Evolutionary conservation across 2,797 vertebrate genomes (phyloP), one percentile per base, ranked within the genome.

Genomic region (Amblyraja radiata): DNA sequence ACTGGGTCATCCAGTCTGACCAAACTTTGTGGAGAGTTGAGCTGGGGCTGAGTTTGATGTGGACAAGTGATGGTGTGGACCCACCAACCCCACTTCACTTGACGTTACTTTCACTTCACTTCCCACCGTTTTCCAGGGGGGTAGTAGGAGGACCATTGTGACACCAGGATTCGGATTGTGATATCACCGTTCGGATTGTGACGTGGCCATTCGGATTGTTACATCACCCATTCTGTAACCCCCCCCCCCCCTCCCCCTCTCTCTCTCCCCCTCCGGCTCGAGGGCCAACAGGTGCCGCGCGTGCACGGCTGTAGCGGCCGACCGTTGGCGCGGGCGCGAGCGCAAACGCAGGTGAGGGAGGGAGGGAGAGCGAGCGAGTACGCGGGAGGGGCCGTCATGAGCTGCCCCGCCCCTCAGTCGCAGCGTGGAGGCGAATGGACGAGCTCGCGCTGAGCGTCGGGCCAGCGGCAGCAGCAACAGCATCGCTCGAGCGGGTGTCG

Each of bases 351-450:
- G 28, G 81, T 13, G 23, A 54, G 21, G 78, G 36, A 18, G 36
- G 21, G 71, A 14, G 78, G 7, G 5, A 18, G 6, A 6, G 16
- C 16, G 0, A 6, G 11, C 54, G 9, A 58, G 23, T 1, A 6
- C 71, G 71, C 23, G 71, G 18, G 18, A 23, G 23, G 6, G 46
- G 46, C 46, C 46, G 46, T 54, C 18, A 58, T n/a, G 84, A 8
- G 28, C 16, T 2, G 61, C 63, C 6, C 84, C n/a, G n/a, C 84
- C 84, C 77, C 77, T 14, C 77, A 16, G 16, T 68, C 36, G n/a
- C 63, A 21, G 65, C 84, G 68, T 63, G 65, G 28, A 79, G 32
- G 65, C 84, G 61, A 88, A 88, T 88, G 84, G 84, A 88, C 63
- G 54, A 84, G 81, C 80, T 83, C 80, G 80, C 80, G 80, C 4